phyloP scores from a whole-genome alignment of 2,888 invertebrate genomes.

The Pachymerium ferrugineum region DNA sequence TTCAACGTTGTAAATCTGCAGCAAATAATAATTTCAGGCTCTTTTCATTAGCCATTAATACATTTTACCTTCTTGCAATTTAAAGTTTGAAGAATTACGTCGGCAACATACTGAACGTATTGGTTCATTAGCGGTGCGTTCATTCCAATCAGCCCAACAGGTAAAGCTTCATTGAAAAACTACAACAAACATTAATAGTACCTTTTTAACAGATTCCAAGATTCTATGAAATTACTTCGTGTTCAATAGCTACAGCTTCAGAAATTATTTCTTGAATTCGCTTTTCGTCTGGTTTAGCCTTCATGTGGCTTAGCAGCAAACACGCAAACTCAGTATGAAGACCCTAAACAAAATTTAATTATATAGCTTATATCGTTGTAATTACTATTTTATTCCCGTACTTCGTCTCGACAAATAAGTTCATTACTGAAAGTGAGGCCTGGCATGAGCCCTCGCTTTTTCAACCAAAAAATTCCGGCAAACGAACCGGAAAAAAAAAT shows the following conservation, averaged over 20 bases:
- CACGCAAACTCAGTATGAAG: slow-evolving; percentile 45
- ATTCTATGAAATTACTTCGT: slow-evolving; percentile 33
- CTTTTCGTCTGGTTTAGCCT: slow-evolving; percentile 46
- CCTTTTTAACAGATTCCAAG: background rate
- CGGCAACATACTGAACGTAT: slow-evolving; percentile 37
- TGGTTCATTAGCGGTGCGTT: slow-evolving; percentile 35
- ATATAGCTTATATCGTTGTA: background rate
- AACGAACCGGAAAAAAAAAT: slow-evolving; percentile 38
- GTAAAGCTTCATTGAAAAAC: slow-evolving; percentile 34
- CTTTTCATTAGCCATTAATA: background rate
- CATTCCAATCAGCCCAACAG: slow-evolving; percentile 36
- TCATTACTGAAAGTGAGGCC: slow-evolving; percentile 37
- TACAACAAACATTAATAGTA: background rate
- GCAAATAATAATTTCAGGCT: background rate
- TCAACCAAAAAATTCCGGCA: slow-evolving; percentile 37
- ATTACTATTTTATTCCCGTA: background rate
- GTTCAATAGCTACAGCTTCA: slow-evolving; percentile 51
- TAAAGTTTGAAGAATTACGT: slow-evolving; percentile 33
- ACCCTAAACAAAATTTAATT: slow-evolving; percentile 44
- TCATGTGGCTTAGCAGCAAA: slow-evolving; percentile 50
- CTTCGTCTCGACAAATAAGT: slow-evolving; percentile 40
- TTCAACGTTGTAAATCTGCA: slow-evolving; percentile 48
- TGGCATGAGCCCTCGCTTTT: slow-evolving; percentile 38
- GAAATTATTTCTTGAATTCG: slow-evolving; percentile 49
- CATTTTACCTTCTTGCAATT: slow-evolving; percentile 17